phyloP scores from a whole-genome alignment of 2,113 vertebrate species.

The Dasyurus viverrinus region DNA sequence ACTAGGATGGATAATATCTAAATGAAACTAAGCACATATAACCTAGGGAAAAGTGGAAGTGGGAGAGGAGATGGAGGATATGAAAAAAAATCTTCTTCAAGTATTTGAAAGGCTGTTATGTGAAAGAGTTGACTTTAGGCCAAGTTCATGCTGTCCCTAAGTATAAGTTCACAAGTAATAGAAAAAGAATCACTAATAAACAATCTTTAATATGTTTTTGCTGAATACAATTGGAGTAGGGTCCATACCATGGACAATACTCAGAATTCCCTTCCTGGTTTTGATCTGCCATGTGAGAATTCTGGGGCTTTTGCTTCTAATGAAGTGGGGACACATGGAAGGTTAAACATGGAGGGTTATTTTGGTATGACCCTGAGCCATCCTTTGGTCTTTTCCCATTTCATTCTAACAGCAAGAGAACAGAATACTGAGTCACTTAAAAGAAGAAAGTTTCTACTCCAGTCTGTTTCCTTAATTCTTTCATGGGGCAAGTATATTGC shows the following conservation, averaged over 20 bases:
- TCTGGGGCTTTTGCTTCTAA: not conserved
- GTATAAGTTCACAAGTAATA: not conserved
- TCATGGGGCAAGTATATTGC: no score
- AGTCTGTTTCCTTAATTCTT: no score
- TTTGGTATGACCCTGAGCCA: not conserved
- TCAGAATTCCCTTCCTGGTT: not conserved
- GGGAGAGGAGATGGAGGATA: not conserved
- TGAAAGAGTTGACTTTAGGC: not conserved
- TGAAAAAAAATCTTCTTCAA: not conserved
- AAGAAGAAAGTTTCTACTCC: no score
- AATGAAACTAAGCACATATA: not conserved
- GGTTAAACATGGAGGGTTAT: not conserved
- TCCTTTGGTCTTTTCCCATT: no score
- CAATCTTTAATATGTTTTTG: not conserved
- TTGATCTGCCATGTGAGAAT: no score
- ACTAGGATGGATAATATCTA: not conserved
- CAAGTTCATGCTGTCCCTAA: not conserved
- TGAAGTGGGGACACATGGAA: not conserved
- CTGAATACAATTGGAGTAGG: not conserved
- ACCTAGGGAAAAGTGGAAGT: not conserved
- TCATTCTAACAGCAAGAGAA: no score
- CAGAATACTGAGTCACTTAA: no score
- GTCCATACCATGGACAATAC: not conserved
- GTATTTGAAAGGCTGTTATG: not conserved
- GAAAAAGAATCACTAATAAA: not conserved